Percentiles rank a stretch among this genome's conserved stretches.
phyloP scores from a whole-genome alignment of 2,888 invertebrate species.

The Leucophora obtusa region DNA sequence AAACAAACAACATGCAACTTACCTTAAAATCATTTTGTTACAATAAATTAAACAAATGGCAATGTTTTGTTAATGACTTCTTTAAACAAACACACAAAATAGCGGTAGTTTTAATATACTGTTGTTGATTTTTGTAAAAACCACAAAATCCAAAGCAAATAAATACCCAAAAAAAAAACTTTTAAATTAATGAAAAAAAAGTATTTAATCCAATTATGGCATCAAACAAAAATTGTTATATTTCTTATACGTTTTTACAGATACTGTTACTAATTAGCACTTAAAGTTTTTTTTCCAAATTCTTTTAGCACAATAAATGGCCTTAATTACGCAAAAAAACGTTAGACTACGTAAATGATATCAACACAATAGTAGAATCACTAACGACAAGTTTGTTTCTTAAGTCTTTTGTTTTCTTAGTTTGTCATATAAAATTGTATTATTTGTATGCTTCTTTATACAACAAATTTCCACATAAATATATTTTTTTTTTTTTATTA shows the following conservation, averaged over 20 bases:
- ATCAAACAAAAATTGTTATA: slow-evolving; percentile 41
- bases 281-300: slow-evolving; percentile 4
- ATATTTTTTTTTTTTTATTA: not conserved
- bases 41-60: slow-evolving; percentile 67
- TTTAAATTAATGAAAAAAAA: not conserved
- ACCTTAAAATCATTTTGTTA: slow-evolving; percentile 76
- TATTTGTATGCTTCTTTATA: not conserved
- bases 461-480: not conserved
- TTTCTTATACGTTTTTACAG: slow-evolving; percentile 8
- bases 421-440: not conserved
- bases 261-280: slow-evolving; percentile 45
- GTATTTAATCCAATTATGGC: slow-evolving; percentile 70
- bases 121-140: not conserved
- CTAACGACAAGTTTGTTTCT: slow-evolving; percentile 65
- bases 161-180: slow-evolving; percentile 20
- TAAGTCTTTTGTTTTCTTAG: slow-evolving; percentile 68
- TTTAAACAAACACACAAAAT: slow-evolving; percentile 57
- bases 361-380: not conserved
- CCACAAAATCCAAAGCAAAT: slow-evolving; percentile 40
- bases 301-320: slow-evolving; percentile 51
- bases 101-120: slow-evolving; percentile 57
- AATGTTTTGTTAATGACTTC: slow-evolving; percentile 70
- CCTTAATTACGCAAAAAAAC: slow-evolving; percentile 65
- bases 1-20: slow-evolving; percentile 65
- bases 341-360: slow-evolving; percentile 8